Evolutionary conservation across 2,888 invertebrate species (phyloP).

Genomic region (Chrysolina haemoptera): DNA sequence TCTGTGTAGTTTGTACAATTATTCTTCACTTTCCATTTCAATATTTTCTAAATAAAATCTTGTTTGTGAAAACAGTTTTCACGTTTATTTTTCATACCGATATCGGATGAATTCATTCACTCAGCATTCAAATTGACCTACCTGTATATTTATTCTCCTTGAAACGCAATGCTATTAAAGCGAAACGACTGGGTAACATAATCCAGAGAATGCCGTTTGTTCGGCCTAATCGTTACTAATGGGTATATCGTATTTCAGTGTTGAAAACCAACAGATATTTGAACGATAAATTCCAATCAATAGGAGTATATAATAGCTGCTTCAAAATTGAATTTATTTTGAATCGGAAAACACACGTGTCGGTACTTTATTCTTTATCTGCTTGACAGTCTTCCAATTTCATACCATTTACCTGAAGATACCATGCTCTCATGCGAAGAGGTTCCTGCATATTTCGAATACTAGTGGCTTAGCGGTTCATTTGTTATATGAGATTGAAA

Average conservation of each 20-base stretch:
- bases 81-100: too few species aligned
- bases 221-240: not conserved
- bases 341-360: not conserved
- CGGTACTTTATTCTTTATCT: not conserved
- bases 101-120: too few species aligned
- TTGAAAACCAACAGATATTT: not conserved
- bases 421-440: not conserved
- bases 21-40: too few species aligned
- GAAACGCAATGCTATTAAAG: not conserved
- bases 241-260: not conserved
- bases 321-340: not conserved
- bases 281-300: conserved; percentile 5
- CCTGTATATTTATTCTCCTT: not conserved
- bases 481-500: too few species aligned
- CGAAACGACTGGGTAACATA: not conserved
- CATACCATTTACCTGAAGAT: not conserved
- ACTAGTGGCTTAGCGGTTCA: not conserved
- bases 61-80: too few species aligned
- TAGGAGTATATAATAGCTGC: not conserved
- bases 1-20: too few species aligned
- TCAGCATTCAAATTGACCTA: not conserved
- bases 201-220: not conserved
- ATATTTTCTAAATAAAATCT: too few species aligned
- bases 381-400: not conserved
- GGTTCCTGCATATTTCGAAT: not conserved